A percentile compares a stretch with the other conserved stretches of the same genome.
phyloP scores from a whole-genome alignment of 2,888 invertebrate species.

The Protonemura montana region DNA sequence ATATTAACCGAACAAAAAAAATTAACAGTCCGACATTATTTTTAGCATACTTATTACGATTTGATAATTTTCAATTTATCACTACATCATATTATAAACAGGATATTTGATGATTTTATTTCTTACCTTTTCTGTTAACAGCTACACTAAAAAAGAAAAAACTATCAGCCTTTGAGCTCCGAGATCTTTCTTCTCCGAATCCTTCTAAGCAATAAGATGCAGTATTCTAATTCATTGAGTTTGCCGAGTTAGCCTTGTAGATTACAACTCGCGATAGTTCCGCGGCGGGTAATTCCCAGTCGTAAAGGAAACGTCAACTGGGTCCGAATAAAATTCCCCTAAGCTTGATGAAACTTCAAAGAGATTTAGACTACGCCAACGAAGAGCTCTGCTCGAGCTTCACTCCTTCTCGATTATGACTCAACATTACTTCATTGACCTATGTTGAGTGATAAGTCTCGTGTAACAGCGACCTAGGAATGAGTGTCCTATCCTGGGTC shows the following conservation, averaged over 20 bases:
- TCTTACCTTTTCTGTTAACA: not conserved
- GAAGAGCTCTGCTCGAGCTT: not conserved
- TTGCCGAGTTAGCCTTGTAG: not conserved
- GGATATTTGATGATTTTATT: no score
- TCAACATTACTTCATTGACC: not conserved
- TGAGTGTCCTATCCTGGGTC: not conserved
- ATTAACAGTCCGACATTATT: no score
- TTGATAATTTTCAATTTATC: no score
- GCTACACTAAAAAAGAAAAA: not conserved
- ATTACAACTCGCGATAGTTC: slow-evolving; percentile 7
- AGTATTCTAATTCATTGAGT: not conserved
- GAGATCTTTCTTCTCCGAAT: not conserved
- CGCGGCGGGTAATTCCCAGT: not conserved
- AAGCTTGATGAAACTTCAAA: not conserved
- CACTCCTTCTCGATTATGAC: not conserved
- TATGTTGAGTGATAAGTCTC: not conserved
- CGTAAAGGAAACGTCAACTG: not conserved
- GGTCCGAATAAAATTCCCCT: not conserved
- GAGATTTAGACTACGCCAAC: not conserved
- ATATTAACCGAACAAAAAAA: no score
- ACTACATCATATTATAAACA: no score
- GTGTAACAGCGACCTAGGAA: not conserved
- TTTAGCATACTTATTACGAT: no score
- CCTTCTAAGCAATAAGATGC: not conserved
- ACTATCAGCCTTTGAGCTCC: not conserved